phyloP scores from a whole-genome alignment of 2,797 vertebrate genomes.

The Zalophus californianus region DNA sequence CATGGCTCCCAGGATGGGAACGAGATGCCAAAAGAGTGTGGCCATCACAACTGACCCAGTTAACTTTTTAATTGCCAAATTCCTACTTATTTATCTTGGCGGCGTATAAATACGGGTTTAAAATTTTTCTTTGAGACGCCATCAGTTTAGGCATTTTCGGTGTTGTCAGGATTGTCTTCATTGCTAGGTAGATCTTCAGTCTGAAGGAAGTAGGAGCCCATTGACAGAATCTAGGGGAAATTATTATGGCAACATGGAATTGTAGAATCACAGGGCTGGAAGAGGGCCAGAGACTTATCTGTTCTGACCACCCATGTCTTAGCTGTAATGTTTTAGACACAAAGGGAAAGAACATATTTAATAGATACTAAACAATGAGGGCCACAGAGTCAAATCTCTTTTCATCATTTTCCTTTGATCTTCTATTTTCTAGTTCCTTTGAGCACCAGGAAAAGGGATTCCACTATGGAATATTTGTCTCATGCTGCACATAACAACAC shows the following conservation, averaged over 20 bases:
- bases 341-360: background rate
- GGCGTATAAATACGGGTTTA: background rate
- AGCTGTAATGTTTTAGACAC: background rate
- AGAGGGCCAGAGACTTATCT: background rate
- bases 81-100: background rate
- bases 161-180: background rate
- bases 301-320: slow-evolving; percentile 29
- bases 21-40: background rate
- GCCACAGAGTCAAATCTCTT: slow-evolving; percentile 20
- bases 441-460: slow-evolving; percentile 17
- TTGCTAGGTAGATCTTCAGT: background rate
- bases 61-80: slow-evolving; percentile 29
- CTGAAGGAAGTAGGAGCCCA: background rate
- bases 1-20: background rate
- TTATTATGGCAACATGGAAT: background rate
- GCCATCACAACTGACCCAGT: background rate
- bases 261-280: background rate
- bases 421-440: slow-evolving; percentile 50
- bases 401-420: slow-evolving; percentile 40
- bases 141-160: background rate
- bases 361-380: slow-evolving; percentile 34
- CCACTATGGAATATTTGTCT: background rate
- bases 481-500: background rate
- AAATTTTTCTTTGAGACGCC: background rate
- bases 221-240: background rate